Conservation (phyloP, 2,888 invertebrate genomes). For the Xylota segnis region DNA sequence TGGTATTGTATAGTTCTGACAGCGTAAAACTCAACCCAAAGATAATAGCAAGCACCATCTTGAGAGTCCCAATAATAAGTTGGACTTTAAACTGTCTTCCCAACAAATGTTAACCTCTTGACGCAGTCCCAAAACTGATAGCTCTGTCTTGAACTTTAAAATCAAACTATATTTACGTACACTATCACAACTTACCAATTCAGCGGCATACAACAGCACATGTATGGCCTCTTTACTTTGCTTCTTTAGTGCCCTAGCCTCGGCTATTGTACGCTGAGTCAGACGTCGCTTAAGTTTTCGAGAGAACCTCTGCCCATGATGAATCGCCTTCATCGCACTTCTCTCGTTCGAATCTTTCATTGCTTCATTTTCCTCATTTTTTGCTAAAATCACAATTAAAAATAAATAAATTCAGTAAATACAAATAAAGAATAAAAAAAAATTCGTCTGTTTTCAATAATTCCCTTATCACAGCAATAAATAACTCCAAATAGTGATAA, state of each 20-base stretch:
- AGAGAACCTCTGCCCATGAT: conserved; percentile 91
- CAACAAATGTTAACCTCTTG: neutral
- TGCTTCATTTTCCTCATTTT: conserved; percentile 71
- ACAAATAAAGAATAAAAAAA: conserved; percentile 46
- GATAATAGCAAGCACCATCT: too few species aligned
- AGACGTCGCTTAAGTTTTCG: conserved; percentile 91
- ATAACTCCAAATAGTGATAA: conserved; percentile 74
- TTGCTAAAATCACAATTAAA: conserved; percentile 44
- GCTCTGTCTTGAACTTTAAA: neutral
- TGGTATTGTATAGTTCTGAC: too few species aligned
- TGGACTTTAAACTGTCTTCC: too few species aligned
- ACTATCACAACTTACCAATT: conserved; percentile 87
- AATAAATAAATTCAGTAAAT: conserved; percentile 44
- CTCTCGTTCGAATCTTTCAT: conserved; percentile 78
- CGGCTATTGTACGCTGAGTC: conserved; percentile 91
- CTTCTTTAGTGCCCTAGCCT: conserved; percentile 92
- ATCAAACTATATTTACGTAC: neutral
- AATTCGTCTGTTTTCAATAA: conserved; percentile 6
- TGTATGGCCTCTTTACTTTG: conserved; percentile 91
- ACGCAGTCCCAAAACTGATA: neutral
- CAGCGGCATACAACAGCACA: conserved; percentile 90
- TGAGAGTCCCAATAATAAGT: too few species aligned
- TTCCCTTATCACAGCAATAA: conserved; percentile 52
- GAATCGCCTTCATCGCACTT: conserved; percentile 90
- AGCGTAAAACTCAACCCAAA: too few species aligned